Evolutionary conservation across 2,888 invertebrate genomes (phyloP).

Genomic region (Lithophane socia): DNA sequence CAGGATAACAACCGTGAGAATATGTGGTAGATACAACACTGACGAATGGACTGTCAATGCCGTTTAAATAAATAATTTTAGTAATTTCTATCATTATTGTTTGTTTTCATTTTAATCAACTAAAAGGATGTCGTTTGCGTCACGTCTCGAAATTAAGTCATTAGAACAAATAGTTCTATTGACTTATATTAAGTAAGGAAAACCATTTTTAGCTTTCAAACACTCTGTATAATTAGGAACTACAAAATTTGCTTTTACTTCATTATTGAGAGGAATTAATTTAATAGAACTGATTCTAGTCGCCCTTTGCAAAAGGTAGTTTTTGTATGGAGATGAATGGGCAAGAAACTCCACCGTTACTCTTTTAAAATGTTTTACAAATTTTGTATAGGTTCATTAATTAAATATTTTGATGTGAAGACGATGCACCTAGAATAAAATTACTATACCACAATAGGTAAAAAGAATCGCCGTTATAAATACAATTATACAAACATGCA

Average conservation of each 20-base stretch:
- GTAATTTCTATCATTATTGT: not conserved
- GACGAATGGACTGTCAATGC: not conserved
- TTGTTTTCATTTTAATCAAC: slow-evolving; percentile 22
- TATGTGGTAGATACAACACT: not conserved
- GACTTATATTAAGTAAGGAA: not conserved
- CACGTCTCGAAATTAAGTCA: not conserved
- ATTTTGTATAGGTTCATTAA: no score
- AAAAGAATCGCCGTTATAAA: no score
- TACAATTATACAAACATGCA: not conserved
- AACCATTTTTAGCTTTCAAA: not conserved
- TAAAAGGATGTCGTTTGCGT: slow-evolving; percentile 10
- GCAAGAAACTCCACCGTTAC: no score
- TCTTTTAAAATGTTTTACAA: no score
- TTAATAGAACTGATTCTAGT: no score
- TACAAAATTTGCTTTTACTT: no score
- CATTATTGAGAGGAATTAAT: no score
- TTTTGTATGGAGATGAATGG: no score
- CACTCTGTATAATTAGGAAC: not conserved
- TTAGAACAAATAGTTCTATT: not conserved
- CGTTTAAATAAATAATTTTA: not conserved
- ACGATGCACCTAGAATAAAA: no score
- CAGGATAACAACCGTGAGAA: not conserved
- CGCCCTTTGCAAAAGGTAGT: no score
- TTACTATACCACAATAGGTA: no score
- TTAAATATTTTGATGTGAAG: no score